Evolutionary conservation across 2,888 invertebrate species (phyloP), one percentile per base, ranked within the genome.

Genomic region (Metellina segmentata): DNA sequence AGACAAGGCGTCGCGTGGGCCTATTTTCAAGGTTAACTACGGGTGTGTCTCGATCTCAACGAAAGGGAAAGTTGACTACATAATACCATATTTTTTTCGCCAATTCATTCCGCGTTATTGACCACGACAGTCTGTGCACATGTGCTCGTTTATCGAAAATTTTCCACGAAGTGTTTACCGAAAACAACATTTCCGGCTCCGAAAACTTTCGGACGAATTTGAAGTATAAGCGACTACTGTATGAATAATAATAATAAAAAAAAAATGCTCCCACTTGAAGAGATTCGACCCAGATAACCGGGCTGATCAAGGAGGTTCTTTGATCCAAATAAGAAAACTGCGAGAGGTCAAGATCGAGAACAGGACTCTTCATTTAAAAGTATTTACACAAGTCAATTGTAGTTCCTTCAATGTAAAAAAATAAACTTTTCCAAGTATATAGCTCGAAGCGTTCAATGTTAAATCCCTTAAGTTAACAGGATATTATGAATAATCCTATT

Each of bases 1-100:
- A 52, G 71, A 78, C 77, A 77, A 86, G 86, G 86, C 86, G 86
- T 86, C 86, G 78, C 74, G 88, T 88, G 88, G 88, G 88, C 70
- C 49, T 52, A 49, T 61, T 86, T 88, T 81, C 88, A 88, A 88
- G 88, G 88, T 81, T 74, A 74, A 53, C 48, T 72, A 74, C 53
- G 88, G 88, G 88, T 81, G 88, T 81, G 88, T 61, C 75, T 48
- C n/a, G 52, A 78, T 78, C 13, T 20, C 71, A 72, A 19, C 71
- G 72, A 48, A 34, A 86, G 86, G 9, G 86, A 78, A 86, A 86
- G 86, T 34, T 86, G 70, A 86, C 51, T 78, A 19, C 71, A 77
- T 77, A 77, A 20, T 69, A 82, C 71, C 49, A 9, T 13, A 82
- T 72, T 72, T 82, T 72, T 72, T 82, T 49, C 71, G n/a, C 34